Base-by-base conservation (phyloP, 2,888 invertebrate genomes). In the Leptopterna dolabrata region DNA sequence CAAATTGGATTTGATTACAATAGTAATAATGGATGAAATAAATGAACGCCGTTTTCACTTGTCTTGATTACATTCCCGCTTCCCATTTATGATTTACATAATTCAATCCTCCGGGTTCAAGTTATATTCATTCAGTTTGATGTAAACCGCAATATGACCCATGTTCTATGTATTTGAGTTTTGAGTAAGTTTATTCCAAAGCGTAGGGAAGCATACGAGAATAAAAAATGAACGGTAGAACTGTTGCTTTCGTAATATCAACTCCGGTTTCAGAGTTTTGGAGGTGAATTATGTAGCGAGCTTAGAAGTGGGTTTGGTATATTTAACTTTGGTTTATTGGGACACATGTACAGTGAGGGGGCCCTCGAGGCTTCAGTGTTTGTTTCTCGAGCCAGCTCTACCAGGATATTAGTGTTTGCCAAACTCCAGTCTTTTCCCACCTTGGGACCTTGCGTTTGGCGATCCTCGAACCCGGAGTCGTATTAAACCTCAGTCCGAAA, bases 371-470 rank as follows among this genome's bases (percentile, higher is more conserved):
- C 70, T 27, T n/a, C 70, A 24, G 70, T 83, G 83, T 83, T 83
- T 83, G 83, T 83, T 83, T 70, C 83, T 19, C 83, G 24, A n/a
- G 27, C 63, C 63, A 24, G 47, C 83, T 27, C 83, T 27, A 55
- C 71, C 83, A 83, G 83, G 83, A 83, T 83, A 83, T 83, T 83
- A 83, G 83, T 83, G 83, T 83, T 83, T 83, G 83, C 83, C 83
- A 70, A 83, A 83, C 83, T 83, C 83, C 70, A 70, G 70, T 83
- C 83, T 70, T 83, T 70, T 36, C 83, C 51, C 43, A 70, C 63
- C 83, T 78, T 78, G 78, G 78, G 78, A 78, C 78, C 24, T 78
- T 45, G 43, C 43, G 24, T 36, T 63, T 63, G 63, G 63, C 27
- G 4, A 63, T 63, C 63, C 63, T 63, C 63, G 24, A 27, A 63